These are phyloP conservation scores for Chlamydotis undulata DNA, from an alignment of 2,113 vertebrate species.

Conservation along the genomic window DNA sequence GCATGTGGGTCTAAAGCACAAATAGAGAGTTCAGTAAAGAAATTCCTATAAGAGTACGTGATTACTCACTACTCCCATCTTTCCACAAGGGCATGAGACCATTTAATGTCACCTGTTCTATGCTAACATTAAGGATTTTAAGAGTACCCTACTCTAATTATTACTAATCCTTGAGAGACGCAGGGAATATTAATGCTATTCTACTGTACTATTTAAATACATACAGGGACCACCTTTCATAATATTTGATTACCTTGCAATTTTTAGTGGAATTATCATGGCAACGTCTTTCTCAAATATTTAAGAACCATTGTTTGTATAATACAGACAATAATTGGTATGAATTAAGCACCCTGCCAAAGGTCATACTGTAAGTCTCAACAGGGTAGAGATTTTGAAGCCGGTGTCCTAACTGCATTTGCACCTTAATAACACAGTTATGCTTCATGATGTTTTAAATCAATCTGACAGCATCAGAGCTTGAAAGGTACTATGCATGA, in stretches of 20 bases:
- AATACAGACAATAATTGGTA: background rate
- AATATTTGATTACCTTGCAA: background rate
- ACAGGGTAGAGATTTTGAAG: background rate
- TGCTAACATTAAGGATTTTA: background rate
- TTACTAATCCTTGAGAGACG: background rate
- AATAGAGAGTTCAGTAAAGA: background rate
- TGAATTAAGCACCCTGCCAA: background rate
- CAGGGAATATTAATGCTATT: background rate
- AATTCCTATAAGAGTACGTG: background rate
- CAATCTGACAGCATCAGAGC: constrained; percentile 1
- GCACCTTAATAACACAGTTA: background rate
- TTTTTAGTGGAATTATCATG: constrained; percentile 6
- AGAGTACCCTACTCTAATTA: background rate
- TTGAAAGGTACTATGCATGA: background rate
- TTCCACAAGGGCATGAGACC: background rate
- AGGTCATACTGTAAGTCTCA: background rate
- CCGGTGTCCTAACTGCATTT: background rate
- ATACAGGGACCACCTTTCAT: background rate
- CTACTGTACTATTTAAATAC: background rate
- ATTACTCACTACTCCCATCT: background rate
- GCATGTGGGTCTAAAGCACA: background rate
- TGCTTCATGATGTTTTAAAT: constrained; percentile 24
- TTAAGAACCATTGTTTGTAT: background rate
- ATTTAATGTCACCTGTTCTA: background rate
- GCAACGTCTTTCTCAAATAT: constrained; percentile 20